Base-by-base conservation (phyloP, 2,113 vertebrate genomes). In the Ophthalmolycus amberensis region DNA sequence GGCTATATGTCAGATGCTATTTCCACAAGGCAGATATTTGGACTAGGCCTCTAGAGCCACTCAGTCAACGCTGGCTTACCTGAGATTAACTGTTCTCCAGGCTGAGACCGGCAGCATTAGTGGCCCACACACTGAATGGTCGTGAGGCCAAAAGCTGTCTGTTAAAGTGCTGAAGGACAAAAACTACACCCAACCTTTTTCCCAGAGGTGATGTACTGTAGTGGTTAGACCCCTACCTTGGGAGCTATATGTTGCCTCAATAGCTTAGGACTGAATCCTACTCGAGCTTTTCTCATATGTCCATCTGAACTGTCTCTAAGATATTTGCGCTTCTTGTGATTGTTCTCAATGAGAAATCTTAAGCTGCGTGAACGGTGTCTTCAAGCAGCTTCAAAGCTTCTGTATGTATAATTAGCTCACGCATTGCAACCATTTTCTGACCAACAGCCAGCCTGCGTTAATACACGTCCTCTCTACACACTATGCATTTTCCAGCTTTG, bases 31-130 rank as follows among this genome's bases (percentile, higher is more conserved):
- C 83, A 87, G 90, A 87, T 93, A 90, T 92, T 91, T 94, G 85
- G 90, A 91, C 79, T 71, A 64, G 85, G 89, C 82, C 77, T 84
- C 38, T 71, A 84, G 84, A 93, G 90, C 91, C 90, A 82, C 84
- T 93, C 92, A 93, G 92, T 94, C 91, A 94, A 83, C 64, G 82
- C 80, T 38, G 92, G 91, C 91, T 94, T 94, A 94, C 93, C 92
- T 94, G 91, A 94, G 94, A 95, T 94, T 94, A 95, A 92, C 89
- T 95, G 94, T 95, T 89, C 93, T 93, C 85, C 89, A 86, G 66
- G 87, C 81, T 75, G 77, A 91, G 83, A 83, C 88, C 88, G 85
- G 90, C 83, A 85, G 91, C 86, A 90, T 93, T 91, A 93, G 85
- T 71, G 22, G 83, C 83, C 90, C 80, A 84, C 72, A 25, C 67